Percentiles rank a stretch among this genome's conserved stretches.
Evolutionary conservation across 37 sponge, comb jelly and placozoan genomes (phyloP).

Genomic region (Diacarnus erythraeanus): DNA sequence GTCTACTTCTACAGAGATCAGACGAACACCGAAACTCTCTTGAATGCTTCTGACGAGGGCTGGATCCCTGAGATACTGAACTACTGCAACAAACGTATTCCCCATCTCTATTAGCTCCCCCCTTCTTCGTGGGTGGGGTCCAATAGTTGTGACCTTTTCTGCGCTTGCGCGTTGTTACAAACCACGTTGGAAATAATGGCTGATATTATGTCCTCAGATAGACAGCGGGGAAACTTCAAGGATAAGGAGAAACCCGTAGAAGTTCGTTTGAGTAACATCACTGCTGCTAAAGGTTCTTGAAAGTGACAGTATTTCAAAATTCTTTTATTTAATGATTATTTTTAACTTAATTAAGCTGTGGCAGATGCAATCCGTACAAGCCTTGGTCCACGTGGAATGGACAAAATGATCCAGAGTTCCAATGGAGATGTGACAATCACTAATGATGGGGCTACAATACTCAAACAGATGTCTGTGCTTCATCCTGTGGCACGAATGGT

Average conservation of each 20-base stretch:
- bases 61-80: conserved; percentile 52
- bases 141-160: background rate
- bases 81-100: conserved; percentile 32
- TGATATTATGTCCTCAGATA: no score
- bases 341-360: conserved; percentile 83
- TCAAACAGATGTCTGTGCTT: conserved; percentile 98
- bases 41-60: conserved; percentile 63
- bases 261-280: conserved; percentile 90
- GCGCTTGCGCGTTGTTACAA: background rate
- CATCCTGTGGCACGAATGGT: conserved; percentile 99
- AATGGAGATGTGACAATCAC: conserved; percentile 98
- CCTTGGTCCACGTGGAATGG: conserved; percentile 99
- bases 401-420: conserved; percentile 96
- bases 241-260: conserved; percentile 93
- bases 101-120: no score
- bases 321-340: background rate
- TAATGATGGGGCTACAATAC: conserved; percentile 99
- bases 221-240: conserved; percentile 61
- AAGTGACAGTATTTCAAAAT: no score
- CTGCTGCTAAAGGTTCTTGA: conserved; percentile 89
- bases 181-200: no score
- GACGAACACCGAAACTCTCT: conserved; percentile 37
- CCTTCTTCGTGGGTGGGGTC: no score
- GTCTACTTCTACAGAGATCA: background rate
- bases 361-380: conserved; percentile 99